Conservation (phyloP, 2,888 invertebrate species). For the Fabriciana adippe region DNA sequence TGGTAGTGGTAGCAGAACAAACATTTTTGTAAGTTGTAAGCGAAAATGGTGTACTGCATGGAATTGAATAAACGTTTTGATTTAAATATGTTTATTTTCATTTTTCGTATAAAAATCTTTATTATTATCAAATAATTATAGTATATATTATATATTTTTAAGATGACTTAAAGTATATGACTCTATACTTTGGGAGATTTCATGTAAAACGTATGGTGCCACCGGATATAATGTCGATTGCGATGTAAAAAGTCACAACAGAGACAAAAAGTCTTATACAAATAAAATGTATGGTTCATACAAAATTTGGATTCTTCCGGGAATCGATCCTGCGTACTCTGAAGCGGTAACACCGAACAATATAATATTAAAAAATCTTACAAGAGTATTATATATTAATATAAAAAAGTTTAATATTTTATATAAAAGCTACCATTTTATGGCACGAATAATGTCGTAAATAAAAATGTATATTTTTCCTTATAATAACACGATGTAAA, state of each 20-base stretch:
- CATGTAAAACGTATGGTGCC: too few relatives aligned
- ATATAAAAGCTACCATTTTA: slow-evolving; percentile 31
- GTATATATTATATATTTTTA: too few relatives aligned
- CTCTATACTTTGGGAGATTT: too few relatives aligned
- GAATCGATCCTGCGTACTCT: too few relatives aligned
- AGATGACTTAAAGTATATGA: too few relatives aligned
- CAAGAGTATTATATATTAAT: background rate
- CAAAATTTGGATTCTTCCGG: too few relatives aligned
- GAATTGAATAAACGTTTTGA: slow-evolving; percentile 65
- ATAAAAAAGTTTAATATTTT: slow-evolving; percentile 6
- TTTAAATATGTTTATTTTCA: slow-evolving; percentile 47
- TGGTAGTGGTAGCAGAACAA: slow-evolving; percentile 34
- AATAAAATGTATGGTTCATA: too few relatives aligned
- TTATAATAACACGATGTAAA: too few relatives aligned
- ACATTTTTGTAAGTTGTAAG: slow-evolving; percentile 48
- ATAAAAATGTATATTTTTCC: slow-evolving; percentile 4
- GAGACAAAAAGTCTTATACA: too few relatives aligned
- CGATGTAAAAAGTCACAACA: too few relatives aligned
- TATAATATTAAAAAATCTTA: slow-evolving; percentile 1
- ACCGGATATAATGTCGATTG: too few relatives aligned
- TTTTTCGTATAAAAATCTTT: slow-evolving; percentile 24
- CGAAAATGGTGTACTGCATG: slow-evolving; percentile 61
- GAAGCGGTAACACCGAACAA: too few relatives aligned
- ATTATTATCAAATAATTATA: slow-evolving; percentile 18
- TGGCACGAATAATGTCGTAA: slow-evolving; percentile 36